These are phyloP conservation scores for western clawed frog (Xenopus tropicalis) DNA, from an alignment of 2,113 vertebrate species.

Conservation along the genomic window UCB_Xtro_10.0 CM004446.2:89604501-89605000, in stretches of 20 bases:
- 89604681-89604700: not conserved
- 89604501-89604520: slow-evolving; percentile 3
- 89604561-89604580: slow-evolving; percentile 30
- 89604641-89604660: not conserved
- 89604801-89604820: slow-evolving; percentile 95
- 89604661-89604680: no score
- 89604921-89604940: slow-evolving; percentile 6
- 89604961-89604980: not conserved
- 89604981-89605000: not conserved
- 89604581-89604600: slow-evolving; percentile 1
- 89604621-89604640: slow-evolving; percentile 7
- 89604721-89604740: slow-evolving; percentile 49
- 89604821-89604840: slow-evolving; percentile 93
- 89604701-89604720: slow-evolving; percentile 23
- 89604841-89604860: slow-evolving; percentile 92
- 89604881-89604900: not conserved
- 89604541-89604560: not conserved
- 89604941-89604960: not conserved
- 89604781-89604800: slow-evolving; percentile 98
- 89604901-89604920: slow-evolving; percentile 3
- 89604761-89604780: slow-evolving; percentile 97
- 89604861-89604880: slow-evolving; percentile 83
- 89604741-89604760: slow-evolving; percentile 73
- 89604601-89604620: slow-evolving; percentile 1
- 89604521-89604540: not conserved